Conservation (phyloP, 2,797 vertebrate species). For the Ciconia nigra region DNA sequence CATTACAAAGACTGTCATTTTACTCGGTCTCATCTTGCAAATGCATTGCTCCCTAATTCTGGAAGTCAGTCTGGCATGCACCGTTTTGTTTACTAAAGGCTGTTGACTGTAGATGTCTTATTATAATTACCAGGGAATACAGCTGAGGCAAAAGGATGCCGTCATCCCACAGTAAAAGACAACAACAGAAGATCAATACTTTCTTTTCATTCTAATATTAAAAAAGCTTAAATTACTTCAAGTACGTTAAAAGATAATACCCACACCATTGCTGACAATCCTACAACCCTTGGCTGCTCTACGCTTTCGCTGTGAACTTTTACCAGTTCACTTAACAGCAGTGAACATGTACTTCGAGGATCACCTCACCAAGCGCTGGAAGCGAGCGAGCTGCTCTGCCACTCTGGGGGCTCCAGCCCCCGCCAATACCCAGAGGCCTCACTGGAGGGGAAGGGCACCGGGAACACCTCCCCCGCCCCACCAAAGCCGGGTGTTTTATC, state of each 20-base stretch:
- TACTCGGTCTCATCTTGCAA: background rate
- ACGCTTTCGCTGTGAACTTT: background rate
- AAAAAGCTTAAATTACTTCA: background rate
- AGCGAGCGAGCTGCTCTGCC: background rate
- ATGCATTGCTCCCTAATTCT: background rate
- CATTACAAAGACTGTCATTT: background rate
- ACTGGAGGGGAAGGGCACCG: no score
- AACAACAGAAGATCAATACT: background rate
- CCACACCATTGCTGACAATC: accelerated
- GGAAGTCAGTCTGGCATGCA: background rate
- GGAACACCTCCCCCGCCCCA: background rate
- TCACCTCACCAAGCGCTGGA: accelerated
- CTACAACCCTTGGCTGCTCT: background rate
- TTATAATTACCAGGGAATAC: background rate
- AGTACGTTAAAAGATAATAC: accelerated
- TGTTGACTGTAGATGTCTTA: background rate
- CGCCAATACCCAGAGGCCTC: no score
- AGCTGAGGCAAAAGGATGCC: background rate
- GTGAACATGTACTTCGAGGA: accelerated
- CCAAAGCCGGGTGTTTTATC: accelerated
- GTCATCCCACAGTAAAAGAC: background rate
- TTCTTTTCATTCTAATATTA: background rate
- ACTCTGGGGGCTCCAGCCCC: background rate
- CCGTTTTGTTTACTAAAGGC: background rate
- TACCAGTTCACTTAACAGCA: accelerated